These are phyloP conservation scores for Orientallactaga bullata DNA, from an alignment of 2,113 vertebrate species.

Conservation along the genomic window DNA sequence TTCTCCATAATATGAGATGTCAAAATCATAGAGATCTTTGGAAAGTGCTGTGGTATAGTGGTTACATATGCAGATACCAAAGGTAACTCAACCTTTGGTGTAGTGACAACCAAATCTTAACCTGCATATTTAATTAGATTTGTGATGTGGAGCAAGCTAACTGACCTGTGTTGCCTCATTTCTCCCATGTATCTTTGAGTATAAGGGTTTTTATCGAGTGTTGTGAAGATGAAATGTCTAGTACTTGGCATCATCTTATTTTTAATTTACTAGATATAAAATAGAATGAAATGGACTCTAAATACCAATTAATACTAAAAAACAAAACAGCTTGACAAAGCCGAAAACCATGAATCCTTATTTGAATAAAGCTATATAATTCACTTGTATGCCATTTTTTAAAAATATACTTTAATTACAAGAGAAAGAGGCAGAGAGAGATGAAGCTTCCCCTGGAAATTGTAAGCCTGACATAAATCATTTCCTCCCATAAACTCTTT, in stretches of 20 bases:
- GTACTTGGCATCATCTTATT: not conserved
- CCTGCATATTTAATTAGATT: not conserved
- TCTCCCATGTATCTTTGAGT: not conserved
- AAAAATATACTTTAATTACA: too few species aligned
- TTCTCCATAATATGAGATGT: not conserved
- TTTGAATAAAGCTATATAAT: not conserved
- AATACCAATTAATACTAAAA: conserved; percentile 39
- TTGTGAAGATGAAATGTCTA: not conserved
- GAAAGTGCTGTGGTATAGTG: not conserved
- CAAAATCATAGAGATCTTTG: conserved; percentile 17
- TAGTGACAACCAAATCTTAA: not conserved
- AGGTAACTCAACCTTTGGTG: not conserved
- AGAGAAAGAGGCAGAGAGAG: too few species aligned
- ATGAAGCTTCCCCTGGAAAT: too few species aligned
- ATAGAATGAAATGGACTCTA: conserved; percentile 3
- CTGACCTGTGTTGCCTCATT: not conserved
- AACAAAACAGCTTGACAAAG: not conserved
- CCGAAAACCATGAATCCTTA: not conserved
- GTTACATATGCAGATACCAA: not conserved
- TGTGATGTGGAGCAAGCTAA: not conserved
- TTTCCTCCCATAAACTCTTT: too few species aligned
- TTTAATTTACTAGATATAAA: not conserved
- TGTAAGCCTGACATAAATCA: too few species aligned
- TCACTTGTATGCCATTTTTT: not conserved
- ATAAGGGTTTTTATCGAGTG: not conserved